Conservation (phyloP, 1,140 invertebrate genomes). For the Lucilia cuprina region DNA sequence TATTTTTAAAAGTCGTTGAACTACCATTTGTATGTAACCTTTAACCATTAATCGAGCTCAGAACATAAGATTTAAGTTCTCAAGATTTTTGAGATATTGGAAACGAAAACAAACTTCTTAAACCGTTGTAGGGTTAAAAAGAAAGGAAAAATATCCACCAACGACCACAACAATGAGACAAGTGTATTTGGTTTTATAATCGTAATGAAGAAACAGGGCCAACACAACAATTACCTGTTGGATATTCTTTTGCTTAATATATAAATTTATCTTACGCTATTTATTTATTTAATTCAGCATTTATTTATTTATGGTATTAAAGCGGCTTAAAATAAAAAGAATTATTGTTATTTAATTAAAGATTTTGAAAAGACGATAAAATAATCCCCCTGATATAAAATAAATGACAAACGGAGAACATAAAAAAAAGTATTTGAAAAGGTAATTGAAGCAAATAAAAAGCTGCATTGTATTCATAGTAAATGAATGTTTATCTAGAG, state of each 20-base stretch:
- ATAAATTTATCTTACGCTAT: no score
- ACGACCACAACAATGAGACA: not conserved
- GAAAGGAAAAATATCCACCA: not conserved
- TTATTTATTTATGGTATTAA: not conserved
- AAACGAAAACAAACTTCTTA: no score
- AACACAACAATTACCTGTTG: not conserved
- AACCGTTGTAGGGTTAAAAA: not conserved
- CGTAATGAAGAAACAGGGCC: not conserved
- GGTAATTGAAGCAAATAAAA: not conserved
- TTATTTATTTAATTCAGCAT: not conserved
- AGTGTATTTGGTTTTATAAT: not conserved
- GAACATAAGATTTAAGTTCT: no score
- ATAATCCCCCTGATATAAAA: not conserved
- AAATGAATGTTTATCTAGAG: not conserved
- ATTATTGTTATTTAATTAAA: conserved; percentile 16
- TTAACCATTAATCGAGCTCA: no score
- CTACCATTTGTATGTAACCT: no score
- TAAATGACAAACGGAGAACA: not conserved
- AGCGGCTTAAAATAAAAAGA: conserved; percentile 7
- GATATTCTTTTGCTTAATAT: no score
- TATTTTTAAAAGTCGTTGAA: no score
- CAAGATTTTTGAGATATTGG: no score
- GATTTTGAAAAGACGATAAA: conserved; percentile 2
- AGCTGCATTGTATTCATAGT: not conserved
- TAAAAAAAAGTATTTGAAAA: not conserved